Conservation (phyloP, 2,888 invertebrate species). For the Apodemia duryi region DNA sequence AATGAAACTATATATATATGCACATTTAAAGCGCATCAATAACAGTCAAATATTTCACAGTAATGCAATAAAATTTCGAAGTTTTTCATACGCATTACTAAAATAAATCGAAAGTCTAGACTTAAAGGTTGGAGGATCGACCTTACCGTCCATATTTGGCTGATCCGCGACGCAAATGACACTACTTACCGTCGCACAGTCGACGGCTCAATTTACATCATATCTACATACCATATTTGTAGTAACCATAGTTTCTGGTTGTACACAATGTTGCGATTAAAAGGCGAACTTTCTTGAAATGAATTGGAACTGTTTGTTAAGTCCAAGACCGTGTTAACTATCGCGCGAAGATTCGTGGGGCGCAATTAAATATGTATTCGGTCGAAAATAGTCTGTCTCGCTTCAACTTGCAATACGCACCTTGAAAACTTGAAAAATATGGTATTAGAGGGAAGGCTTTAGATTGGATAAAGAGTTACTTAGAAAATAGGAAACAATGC, state of each 20-base stretch:
- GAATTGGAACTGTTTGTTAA: neutral
- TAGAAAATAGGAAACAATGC: too few relatives aligned
- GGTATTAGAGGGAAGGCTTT: too few relatives aligned
- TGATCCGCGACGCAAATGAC: slow-evolving; percentile 28
- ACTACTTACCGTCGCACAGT: slow-evolving; percentile 21
- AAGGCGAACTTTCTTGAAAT: neutral
- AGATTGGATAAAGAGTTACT: too few relatives aligned
- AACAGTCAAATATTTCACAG: slow-evolving; percentile 4
- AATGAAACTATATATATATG: neutral
- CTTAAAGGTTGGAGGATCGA: slow-evolving; percentile 35
- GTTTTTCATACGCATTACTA: slow-evolving; percentile 15
- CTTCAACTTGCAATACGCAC: too few relatives aligned
- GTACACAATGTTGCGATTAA: slow-evolving; percentile 5
- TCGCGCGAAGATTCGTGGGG: too few relatives aligned
- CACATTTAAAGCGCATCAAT: neutral
- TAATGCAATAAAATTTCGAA: slow-evolving; percentile 12
- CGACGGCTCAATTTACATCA: slow-evolving; percentile 21
- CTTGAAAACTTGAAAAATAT: too few relatives aligned
- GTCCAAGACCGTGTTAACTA: too few relatives aligned
- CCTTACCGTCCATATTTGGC: slow-evolving; percentile 39
- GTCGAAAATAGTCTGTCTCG: too few relatives aligned
- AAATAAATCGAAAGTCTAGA: slow-evolving; percentile 33
- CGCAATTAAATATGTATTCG: too few relatives aligned
- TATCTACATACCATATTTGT: slow-evolving; percentile 18
- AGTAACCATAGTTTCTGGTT: neutral